Conservation (phyloP, 2,888 invertebrate genomes). For the Heliconius sara region DNA sequence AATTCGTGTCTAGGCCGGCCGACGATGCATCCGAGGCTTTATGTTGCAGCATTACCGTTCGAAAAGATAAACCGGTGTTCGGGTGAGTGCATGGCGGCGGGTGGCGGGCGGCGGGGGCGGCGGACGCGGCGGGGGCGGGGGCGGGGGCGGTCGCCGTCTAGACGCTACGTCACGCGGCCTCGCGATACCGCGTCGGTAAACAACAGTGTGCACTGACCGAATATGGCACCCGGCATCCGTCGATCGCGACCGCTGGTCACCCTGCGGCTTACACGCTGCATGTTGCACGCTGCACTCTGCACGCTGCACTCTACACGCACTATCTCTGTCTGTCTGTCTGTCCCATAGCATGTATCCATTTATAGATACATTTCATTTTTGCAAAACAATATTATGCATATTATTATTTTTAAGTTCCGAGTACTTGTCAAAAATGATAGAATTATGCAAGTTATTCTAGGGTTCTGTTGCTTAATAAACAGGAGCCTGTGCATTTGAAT, state of each 20-base stretch:
- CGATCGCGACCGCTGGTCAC: slow-evolving; percentile 62
- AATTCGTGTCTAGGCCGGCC: slow-evolving; percentile 48
- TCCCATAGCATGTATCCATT: not conserved
- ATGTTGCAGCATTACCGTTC: slow-evolving; percentile 77
- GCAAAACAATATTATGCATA: not conserved
- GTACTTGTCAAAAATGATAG: too few species aligned
- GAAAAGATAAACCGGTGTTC: slow-evolving; percentile 81
- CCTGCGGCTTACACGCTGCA: slow-evolving; percentile 47
- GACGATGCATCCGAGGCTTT: slow-evolving; percentile 55
- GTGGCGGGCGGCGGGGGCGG: slow-evolving; percentile 60
- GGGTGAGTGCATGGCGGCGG: slow-evolving; percentile 74
- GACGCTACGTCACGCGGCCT: slow-evolving; percentile 85
- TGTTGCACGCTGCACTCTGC: slow-evolving; percentile 51
- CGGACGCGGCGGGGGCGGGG: slow-evolving; percentile 55
- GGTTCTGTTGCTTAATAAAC: not conserved
- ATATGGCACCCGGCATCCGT: slow-evolving; percentile 75
- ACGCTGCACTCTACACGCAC: slow-evolving; percentile 50
- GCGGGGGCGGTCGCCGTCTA: slow-evolving; percentile 70
- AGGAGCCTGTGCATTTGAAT: not conserved
- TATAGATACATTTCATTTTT: not conserved
- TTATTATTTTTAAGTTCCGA: not conserved
- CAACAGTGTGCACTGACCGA: slow-evolving; percentile 84
- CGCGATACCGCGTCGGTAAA: slow-evolving; percentile 85
- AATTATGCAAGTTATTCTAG: not conserved
- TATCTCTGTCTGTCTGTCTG: not conserved